Percentiles rank a stretch among this genome's conserved stretches.
These are phyloP conservation scores for Hydractinia echinata DNA, from an alignment of 30 jellyfish, hydroid and myxozoan genomes.

Conservation along the genomic window DNA sequence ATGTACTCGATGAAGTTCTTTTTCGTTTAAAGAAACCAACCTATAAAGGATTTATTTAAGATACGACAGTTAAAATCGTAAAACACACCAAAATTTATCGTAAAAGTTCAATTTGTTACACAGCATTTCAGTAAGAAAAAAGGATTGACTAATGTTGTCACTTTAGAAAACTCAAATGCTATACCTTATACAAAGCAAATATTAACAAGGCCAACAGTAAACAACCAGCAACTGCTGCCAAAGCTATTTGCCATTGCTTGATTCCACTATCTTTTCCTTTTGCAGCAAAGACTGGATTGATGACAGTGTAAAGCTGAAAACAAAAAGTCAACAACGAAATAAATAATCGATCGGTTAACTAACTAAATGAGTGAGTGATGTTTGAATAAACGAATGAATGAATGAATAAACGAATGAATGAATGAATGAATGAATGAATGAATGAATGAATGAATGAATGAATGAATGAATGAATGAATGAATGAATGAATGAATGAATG, in stretches of 20 bases:
- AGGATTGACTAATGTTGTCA: too few relatives aligned
- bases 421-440: too few relatives aligned
- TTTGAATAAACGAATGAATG: too few relatives aligned
- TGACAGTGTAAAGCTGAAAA: conserved; percentile 46
- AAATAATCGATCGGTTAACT: background rate
- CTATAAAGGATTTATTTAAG: conserved; percentile 24
- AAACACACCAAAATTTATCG: too few relatives aligned
- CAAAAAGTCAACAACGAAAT: background rate
- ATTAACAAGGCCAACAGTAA: conserved; percentile 71
- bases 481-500: too few relatives aligned
- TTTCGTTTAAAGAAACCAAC: conserved; percentile 80
- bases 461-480: too few relatives aligned
- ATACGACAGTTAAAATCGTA: too few relatives aligned
- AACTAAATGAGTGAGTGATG: background rate
- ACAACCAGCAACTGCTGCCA: conserved; percentile 85
- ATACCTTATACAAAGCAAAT: conserved; percentile 80
- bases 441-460: too few relatives aligned
- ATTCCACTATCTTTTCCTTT: conserved; percentile 49
- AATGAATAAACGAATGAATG: too few relatives aligned
- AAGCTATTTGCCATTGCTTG: conserved; percentile 64
- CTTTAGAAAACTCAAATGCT: too few relatives aligned
- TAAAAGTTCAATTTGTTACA: background rate
- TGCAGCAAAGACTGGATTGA: conserved; percentile 63
- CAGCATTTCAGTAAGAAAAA: too few relatives aligned
- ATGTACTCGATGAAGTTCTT: conserved; percentile 5